Conservation (phyloP, 2,888 invertebrate genomes). For the Panopea generosa region DNA sequence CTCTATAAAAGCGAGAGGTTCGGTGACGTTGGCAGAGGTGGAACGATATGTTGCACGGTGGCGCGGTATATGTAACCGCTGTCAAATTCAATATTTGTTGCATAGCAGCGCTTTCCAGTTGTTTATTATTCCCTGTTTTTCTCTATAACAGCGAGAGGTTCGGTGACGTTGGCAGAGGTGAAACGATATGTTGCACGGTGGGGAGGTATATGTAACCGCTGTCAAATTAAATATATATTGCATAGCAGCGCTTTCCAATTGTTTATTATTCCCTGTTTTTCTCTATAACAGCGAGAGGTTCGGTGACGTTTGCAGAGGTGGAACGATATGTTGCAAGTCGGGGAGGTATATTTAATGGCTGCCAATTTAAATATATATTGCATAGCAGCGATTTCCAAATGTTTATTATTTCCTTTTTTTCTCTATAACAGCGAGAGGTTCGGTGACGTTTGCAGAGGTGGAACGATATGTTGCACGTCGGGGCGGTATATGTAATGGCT, state of each 20-base stretch:
- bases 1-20: slow-evolving; percentile 77
- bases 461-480: slow-evolving; percentile 75
- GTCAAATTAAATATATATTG: slow-evolving; percentile 75
- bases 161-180: slow-evolving; percentile 75
- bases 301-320: slow-evolving; percentile 75
- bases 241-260: too few relatives aligned
- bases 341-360: slow-evolving; percentile 72
- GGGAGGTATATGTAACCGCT: slow-evolving; percentile 72
- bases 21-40: slow-evolving; percentile 75
- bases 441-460: slow-evolving; percentile 75
- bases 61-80: slow-evolving; percentile 71
- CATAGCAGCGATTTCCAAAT: too few relatives aligned
- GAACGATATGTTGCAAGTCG: slow-evolving; percentile 75
- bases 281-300: slow-evolving; percentile 76
- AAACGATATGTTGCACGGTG: slow-evolving; percentile 74
- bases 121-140: too few relatives aligned
- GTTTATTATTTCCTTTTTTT: too few relatives aligned
- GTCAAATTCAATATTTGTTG: too few relatives aligned
- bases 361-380: slow-evolving; percentile 76
- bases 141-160: slow-evolving; percentile 77
- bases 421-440: slow-evolving; percentile 76
- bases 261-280: too few relatives aligned
- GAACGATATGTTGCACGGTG: slow-evolving; percentile 74
- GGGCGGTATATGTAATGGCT: slow-evolving; percentile 71
- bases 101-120: too few relatives aligned